These are phyloP conservation scores for Ptiloglossa arizonensis DNA, from an alignment of 1,140 invertebrate species.

Conservation along the genomic window DNA sequence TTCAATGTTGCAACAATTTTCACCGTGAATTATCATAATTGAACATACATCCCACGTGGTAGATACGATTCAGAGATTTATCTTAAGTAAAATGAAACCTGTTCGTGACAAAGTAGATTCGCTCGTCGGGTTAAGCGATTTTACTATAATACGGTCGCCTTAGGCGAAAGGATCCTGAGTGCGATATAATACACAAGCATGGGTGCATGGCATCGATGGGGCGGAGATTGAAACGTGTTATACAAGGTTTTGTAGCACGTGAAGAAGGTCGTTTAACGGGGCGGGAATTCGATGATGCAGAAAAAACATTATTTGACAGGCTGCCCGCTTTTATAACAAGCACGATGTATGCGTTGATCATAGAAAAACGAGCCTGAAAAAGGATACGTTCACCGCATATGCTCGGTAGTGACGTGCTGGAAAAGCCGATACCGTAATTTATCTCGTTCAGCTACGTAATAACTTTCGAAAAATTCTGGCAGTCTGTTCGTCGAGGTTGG, in stretches of 20 bases:
- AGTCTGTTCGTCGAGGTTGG: not conserved
- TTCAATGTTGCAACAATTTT: no score
- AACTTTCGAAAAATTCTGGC: slow-evolving; percentile 34
- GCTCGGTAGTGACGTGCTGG: not conserved
- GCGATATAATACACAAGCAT: slow-evolving; percentile 12
- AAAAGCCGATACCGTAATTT: slow-evolving; percentile 57
- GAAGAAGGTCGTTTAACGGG: slow-evolving; percentile 34
- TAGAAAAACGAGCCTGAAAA: slow-evolving; percentile 49
- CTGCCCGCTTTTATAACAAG: slow-evolving; percentile 38
- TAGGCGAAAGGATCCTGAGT: not conserved
- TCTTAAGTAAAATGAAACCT: slow-evolving; percentile 21
- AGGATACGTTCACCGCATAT: slow-evolving; percentile 19
- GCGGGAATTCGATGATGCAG: slow-evolving; percentile 38
- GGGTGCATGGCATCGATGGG: slow-evolving; percentile 15
- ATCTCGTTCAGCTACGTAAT: slow-evolving; percentile 24
- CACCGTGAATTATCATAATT: no score
- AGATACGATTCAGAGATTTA: slow-evolving; percentile 23
- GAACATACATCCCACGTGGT: slow-evolving; percentile 18
- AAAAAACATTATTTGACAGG: slow-evolving; percentile 50
- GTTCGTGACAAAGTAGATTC: slow-evolving; percentile 23
- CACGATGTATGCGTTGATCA: slow-evolving; percentile 42
- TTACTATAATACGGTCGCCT: not conserved
- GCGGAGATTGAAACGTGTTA: slow-evolving; percentile 35
- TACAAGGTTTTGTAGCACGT: slow-evolving; percentile 20
- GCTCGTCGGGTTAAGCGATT: slow-evolving; percentile 13